A percentile compares a stretch with the other conserved stretches of the same genome.
Conservation (phyloP, 2,797 vertebrate species). For the Neomorphus geoffroyi region DNA sequence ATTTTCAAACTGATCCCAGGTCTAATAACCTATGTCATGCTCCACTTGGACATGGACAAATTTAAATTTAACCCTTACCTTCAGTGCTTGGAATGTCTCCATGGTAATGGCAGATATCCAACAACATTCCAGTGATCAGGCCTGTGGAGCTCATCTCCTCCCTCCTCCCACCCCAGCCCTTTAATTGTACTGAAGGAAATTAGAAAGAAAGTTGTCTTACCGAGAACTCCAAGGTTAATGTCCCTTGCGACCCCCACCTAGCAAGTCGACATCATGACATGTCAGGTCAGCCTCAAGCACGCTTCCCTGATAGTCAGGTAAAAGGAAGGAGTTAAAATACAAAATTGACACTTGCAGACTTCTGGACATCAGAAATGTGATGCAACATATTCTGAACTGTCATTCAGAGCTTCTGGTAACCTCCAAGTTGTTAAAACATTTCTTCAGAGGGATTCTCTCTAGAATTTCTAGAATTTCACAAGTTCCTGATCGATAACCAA, state of each 20-base stretch:
- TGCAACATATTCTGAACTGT: constrained; percentile 64
- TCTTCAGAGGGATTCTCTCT: constrained; percentile 41
- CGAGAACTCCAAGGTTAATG: constrained; percentile 84
- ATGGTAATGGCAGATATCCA: background rate
- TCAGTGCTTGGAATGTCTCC: constrained; percentile 13
- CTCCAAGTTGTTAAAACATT: constrained; percentile 55
- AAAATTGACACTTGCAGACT: constrained; percentile 80
- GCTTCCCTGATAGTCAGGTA: constrained; percentile 96
- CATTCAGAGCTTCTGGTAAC: constrained; percentile 84
- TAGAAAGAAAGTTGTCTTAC: constrained; percentile 86
- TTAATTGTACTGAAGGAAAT: constrained; percentile 61
- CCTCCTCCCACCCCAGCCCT: constrained; percentile 59
- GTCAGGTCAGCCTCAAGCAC: constrained; percentile 86
- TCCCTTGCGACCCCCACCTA: constrained; percentile 87
- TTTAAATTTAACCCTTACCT: constrained; percentile 16
- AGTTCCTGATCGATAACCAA: constrained; percentile 43
- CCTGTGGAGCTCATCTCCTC: constrained; percentile 10
- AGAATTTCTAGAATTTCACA: constrained; percentile 62
- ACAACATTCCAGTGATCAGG: background rate
- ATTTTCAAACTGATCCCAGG: background rate
- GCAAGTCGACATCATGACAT: constrained; percentile 89
- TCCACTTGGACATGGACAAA: background rate
- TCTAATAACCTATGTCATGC: background rate
- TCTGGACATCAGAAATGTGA: constrained; percentile 82
- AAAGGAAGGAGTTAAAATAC: constrained; percentile 94